Evolutionary conservation across 2,888 invertebrate species (phyloP), one percentile per base, ranked within the genome.

Genomic region (Lasiommata megera): DNA sequence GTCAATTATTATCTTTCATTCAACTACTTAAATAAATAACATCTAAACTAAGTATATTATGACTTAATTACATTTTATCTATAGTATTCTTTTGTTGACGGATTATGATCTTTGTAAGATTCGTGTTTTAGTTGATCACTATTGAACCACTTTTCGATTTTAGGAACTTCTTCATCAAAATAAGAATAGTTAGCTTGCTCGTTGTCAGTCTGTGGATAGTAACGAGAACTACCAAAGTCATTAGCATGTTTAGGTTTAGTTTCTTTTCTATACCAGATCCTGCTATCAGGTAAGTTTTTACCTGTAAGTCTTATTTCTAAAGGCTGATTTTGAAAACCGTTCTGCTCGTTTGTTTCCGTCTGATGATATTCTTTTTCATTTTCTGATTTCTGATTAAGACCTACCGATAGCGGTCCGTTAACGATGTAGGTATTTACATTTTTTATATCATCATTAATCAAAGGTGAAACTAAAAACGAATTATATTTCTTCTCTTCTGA

Each of bases 101-200:
- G 46, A n/a, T 51, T 51, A 58, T 37, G 47, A 18, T 55, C 40
- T 28, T 38, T 58, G 38, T 58, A 59, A 48, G 34, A 47, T 43
- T 60, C 47, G n/a, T 54, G 40, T 48, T 58, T 63, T 52, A 48
- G 23, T 41, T 57, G 62, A 44, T 67, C 56, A 29, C 64, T 58
- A 61, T 67, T 68, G 55, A 67, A 74, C 74, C 72, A 76, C 12
- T 67, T 64, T 40, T 66, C 63, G 8, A 64, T 60, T 36, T 70
- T 52, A 23, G 76, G 76, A n/a, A 72, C 67, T 40, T 69, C 64
- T 5, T 66, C 62, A 12, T 68, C 71, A 59, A 73, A 74, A 36
- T 73, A 38, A 41, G 59, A 57, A 59, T 70, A 70, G n/a, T 61
- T 64, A 48, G 60, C 55, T 16, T 65, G 44, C 28, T 62, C 58